phyloP scores from a whole-genome alignment of 2,888 invertebrate genomes.

The Coelinius sp. region DNA sequence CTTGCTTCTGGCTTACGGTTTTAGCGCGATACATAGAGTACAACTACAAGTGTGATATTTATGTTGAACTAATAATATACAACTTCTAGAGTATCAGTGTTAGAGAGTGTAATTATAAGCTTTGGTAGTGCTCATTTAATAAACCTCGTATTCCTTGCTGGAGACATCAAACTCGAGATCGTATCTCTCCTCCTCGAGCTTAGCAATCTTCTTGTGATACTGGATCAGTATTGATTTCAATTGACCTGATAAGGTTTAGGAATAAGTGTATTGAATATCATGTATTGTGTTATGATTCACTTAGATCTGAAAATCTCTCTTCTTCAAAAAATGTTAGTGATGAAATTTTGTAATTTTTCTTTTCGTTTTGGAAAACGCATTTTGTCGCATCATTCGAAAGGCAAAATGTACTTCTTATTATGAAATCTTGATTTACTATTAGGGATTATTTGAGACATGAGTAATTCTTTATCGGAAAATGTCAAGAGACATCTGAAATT shows the following conservation, averaged over 20 bases:
- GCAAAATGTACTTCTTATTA: too few species aligned
- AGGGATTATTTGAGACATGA: too few species aligned
- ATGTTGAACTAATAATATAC: conserved; percentile 1
- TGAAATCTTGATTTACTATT: too few species aligned
- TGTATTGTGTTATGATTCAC: not conserved
- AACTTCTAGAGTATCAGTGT: not conserved
- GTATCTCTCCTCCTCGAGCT: conserved; percentile 94
- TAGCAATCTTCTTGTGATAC: conserved; percentile 86
- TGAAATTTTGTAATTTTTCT: too few species aligned
- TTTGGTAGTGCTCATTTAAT: conserved; percentile 39
- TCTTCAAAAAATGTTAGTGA: too few species aligned
- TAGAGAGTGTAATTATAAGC: conserved; percentile 28
- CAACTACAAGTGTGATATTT: conserved; percentile 30
- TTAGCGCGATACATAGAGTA: conserved; percentile 35
- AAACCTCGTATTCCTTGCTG: conserved; percentile 95
- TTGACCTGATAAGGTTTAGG: conserved; percentile 71
- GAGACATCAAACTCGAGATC: conserved; percentile 98
- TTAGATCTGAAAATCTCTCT: too few species aligned
- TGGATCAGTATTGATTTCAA: conserved; percentile 81
- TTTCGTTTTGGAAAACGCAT: too few species aligned
- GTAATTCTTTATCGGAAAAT: too few species aligned
- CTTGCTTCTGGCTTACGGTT: conserved; percentile 37
- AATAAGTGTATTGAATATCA: not conserved
- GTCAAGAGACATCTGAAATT: too few species aligned
- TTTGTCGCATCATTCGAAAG: too few species aligned